Base-by-base conservation (phyloP, 2,888 invertebrate species). In the Cybosia mesomella region DNA sequence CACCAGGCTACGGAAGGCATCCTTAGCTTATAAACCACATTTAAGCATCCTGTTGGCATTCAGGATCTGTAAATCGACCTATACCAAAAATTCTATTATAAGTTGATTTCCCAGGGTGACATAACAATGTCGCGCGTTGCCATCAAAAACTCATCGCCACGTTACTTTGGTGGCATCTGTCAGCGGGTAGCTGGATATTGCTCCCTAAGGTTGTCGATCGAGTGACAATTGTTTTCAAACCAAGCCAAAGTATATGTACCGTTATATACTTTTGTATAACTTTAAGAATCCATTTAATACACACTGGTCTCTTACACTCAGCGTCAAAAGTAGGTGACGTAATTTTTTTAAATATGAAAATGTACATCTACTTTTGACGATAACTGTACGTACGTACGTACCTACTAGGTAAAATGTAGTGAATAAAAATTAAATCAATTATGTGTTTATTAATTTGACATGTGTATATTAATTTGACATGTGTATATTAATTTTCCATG, bases 141-240 rank as follows among this genome's bases (percentile, higher is more conserved):
- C 34, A 62, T 62, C 62, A 62, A 62, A 62, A 62, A 62, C 62
- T 22, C 62, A 54, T 62, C 34, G 15, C 54, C 54, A 32, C 62
- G 22, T 62, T 22, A 62, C 53, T 62, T 32, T 43, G 22, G 62
- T 54, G 62, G 21, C 62, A 62, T 54, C 62, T 62, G 62, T 62
- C 54, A 34, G 53, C 34, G 54, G 53, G 21, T 62, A 34, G 24
- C 49, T 18, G 11, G 49, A 62, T 62, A 62, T 62, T 62, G 62
- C 34, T 62, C 62, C 54, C 34, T 54, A 62, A 54, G 62, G 62
- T 54, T 62, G 62, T 32, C 62, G 43, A 28, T 1, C 3, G 5
- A 24, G n/a, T 10, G 24, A 32, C 49, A 49, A 61, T 61, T 49
- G 61, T 49, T 49, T 49, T 49, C 49, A 49, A 49, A n/a, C n/a